phyloP scores from a whole-genome alignment of 1,140 invertebrate genomes.

The Pissodes strobi region DNA sequence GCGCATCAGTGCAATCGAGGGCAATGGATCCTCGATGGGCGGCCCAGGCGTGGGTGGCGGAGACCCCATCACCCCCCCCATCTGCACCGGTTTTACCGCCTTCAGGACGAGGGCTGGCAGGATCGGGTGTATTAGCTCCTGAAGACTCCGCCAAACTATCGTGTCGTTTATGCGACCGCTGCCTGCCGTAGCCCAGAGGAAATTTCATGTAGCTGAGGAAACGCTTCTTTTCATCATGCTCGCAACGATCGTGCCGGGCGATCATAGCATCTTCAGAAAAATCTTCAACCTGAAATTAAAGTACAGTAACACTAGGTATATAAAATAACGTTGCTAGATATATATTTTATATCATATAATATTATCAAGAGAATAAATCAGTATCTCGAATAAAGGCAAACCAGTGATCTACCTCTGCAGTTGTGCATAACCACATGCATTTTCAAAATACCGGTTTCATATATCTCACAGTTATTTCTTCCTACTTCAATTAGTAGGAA shows the following conservation, averaged over 20 bases:
- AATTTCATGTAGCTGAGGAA: conserved; percentile 74
- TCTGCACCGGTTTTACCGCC: conserved; percentile 8
- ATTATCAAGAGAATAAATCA: no score
- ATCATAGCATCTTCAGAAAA: conserved; percentile 72
- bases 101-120: conserved; percentile 54
- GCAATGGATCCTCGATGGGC: conserved; percentile 47
- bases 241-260: conserved; percentile 73
- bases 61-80: conserved; percentile 57
- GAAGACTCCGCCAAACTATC: conserved; percentile 72
- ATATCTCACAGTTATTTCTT: no score
- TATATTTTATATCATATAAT: not conserved
- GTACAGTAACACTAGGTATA: no score
- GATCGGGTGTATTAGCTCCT: conserved; percentile 75
- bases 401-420: no score
- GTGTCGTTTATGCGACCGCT: conserved; percentile 64
- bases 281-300: conserved; percentile 71
- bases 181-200: conserved; percentile 62
- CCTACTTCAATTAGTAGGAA: no score
- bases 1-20: conserved; percentile 54
- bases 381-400: no score
- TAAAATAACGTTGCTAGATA: not conserved
- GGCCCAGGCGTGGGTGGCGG: conserved; percentile 64
- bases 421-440: no score
- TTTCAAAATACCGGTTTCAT: no score
- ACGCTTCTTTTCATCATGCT: conserved; percentile 77